These are phyloP conservation scores for Himalopsyche anomala DNA, from an alignment of 2,888 invertebrate genomes.

Conservation along the genomic window DNA sequence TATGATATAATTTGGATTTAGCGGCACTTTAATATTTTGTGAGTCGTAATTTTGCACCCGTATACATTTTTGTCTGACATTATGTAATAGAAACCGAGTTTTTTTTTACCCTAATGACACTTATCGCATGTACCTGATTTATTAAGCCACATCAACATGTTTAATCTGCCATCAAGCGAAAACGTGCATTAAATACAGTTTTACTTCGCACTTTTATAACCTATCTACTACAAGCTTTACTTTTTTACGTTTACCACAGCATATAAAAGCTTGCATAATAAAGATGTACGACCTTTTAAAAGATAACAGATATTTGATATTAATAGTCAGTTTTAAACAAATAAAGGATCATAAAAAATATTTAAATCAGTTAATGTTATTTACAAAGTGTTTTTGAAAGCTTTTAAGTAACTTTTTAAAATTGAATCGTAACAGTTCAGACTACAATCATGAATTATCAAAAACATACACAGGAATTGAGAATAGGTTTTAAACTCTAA, in stretches of 20 bases:
- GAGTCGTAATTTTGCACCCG: slow-evolving; percentile 50
- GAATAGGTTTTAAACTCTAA: too few species aligned
- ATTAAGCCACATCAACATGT: slow-evolving; percentile 46
- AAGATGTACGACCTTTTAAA: not conserved
- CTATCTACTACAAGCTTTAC: not conserved
- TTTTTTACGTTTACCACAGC: slow-evolving; percentile 12
- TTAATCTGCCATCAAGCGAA: slow-evolving; percentile 37
- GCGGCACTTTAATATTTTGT: slow-evolving; percentile 56
- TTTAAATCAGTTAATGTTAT: too few species aligned
- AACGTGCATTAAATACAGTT: slow-evolving; percentile 30
- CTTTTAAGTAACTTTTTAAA: too few species aligned
- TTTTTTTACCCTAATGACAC: slow-evolving; percentile 51
- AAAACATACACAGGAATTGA: too few species aligned
- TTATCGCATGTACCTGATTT: slow-evolving; percentile 59
- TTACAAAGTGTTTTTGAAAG: too few species aligned
- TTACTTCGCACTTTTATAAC: slow-evolving; percentile 29
- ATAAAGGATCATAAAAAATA: too few species aligned
- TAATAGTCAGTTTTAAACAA: too few species aligned
- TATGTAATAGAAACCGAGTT: slow-evolving; percentile 49
- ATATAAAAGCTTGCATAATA: not conserved
- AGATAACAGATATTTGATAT: not conserved
- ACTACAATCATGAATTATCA: too few species aligned
- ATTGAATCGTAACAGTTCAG: too few species aligned
- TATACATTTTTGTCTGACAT: slow-evolving; percentile 58
- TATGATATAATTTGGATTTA: slow-evolving; percentile 62